Conservation (phyloP, 2,113 vertebrate species). For the Orthonyx spaldingii region DNA sequence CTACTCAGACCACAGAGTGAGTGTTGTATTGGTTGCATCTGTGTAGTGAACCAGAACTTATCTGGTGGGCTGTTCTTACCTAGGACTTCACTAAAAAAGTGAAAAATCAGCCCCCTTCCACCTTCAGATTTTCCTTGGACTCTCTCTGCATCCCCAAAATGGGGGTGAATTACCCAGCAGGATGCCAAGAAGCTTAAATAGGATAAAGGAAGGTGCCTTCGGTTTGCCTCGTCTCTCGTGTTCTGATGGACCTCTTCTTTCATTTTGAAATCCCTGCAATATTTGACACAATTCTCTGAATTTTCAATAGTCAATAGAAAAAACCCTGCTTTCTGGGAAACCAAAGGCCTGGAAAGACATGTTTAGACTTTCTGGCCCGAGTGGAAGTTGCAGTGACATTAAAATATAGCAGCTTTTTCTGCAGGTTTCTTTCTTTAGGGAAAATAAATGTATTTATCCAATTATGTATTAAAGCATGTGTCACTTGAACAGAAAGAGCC, state of each 20-base stretch:
- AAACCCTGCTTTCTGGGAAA: background rate
- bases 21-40: rapidly evolving
- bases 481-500: background rate
- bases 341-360: background rate
- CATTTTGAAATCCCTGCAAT: background rate
- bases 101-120: background rate
- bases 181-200: background rate
- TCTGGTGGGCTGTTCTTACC: background rate
- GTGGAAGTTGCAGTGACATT: background rate
- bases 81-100: background rate
- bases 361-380: background rate
- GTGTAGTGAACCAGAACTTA: background rate
- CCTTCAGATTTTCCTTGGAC: background rate
- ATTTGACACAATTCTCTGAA: background rate
- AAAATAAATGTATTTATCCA: background rate
- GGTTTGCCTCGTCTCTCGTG: background rate
- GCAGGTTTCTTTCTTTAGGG: background rate
- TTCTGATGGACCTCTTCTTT: background rate
- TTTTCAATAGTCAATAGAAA: background rate
- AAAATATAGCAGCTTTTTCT: background rate
- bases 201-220: background rate
- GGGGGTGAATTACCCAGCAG: background rate
- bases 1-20: rapidly evolving
- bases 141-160: background rate
- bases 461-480: background rate